These are phyloP conservation scores for Crotophaga sulcirostris DNA, from an alignment of 2,113 vertebrate species.

Conservation along the genomic window DNA sequence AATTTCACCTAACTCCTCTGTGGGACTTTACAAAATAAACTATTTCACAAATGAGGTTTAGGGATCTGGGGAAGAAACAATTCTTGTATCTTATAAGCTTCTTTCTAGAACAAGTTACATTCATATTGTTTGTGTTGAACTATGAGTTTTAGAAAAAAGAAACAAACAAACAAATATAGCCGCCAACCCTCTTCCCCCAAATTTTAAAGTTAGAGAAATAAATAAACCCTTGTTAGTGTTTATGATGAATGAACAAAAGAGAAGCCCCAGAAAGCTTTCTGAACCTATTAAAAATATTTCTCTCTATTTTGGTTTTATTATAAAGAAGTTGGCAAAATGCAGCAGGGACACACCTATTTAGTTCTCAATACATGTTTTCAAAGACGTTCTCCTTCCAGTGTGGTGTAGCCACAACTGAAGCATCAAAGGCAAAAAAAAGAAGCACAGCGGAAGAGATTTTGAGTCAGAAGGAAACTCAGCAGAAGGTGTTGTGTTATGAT, in stretches of 20 bases:
- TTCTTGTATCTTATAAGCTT: background rate
- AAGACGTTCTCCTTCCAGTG: background rate
- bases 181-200: rapidly evolving
- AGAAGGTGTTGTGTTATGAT: background rate
- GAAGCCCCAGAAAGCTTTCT: background rate
- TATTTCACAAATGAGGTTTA: background rate
- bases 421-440: background rate
- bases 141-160: background rate
- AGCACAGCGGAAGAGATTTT: background rate
- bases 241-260: background rate
- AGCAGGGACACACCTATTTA: background rate
- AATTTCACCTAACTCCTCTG: background rate
- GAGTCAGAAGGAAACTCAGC: background rate
- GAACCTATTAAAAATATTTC: background rate
- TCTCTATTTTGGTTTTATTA: background rate
- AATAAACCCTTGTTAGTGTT: background rate
- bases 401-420: background rate
- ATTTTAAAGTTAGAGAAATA: background rate
- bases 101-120: background rate
- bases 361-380: background rate
- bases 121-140: background rate
- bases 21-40: background rate
- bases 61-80: background rate
- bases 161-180: rapidly evolving
- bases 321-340: background rate